phyloP scores from a whole-genome alignment of 2,888 invertebrate species.

The Drosophila gaucha region DNA sequence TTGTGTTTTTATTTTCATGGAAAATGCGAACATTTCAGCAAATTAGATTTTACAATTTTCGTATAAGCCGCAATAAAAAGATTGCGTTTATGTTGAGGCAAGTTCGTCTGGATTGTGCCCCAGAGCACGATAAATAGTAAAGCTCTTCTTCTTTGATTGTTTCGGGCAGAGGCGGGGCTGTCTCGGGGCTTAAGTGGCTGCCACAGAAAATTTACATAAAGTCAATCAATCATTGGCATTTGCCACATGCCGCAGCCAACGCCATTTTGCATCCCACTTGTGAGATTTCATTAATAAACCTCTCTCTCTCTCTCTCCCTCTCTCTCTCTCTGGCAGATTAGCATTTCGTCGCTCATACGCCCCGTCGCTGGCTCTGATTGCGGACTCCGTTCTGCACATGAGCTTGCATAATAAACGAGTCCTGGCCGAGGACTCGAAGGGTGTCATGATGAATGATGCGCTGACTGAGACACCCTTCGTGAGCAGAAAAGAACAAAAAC shows the following conservation, averaged over 20 bases:
- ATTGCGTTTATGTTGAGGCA: constrained; percentile 48
- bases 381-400: constrained; percentile 53
- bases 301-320: background rate
- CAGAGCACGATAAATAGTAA: constrained; percentile 67
- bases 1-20: constrained; percentile 54
- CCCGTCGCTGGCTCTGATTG: constrained; percentile 42
- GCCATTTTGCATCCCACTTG: constrained; percentile 79
- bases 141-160: constrained; percentile 52
- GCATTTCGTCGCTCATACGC: constrained; percentile 78
- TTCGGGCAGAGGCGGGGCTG: background rate
- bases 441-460: constrained; percentile 81
- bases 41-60: constrained; percentile 74
- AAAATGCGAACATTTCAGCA: constrained; percentile 40
- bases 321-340: constrained; percentile 47
- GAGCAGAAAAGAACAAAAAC: constrained; percentile 1
- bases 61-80: constrained; percentile 48
- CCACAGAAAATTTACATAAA: constrained; percentile 74
- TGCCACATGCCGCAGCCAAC: constrained; percentile 39
- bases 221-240: constrained; percentile 76
- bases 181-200: constrained; percentile 67
- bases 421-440: constrained; percentile 52
- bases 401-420: constrained; percentile 81
- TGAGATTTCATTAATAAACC: constrained; percentile 75
- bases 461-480: constrained; percentile 13
- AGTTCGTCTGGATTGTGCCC: constrained; percentile 57